These are phyloP conservation scores for Drosophila conformis DNA, from an alignment of 2,888 invertebrate species.

Conservation along the genomic window DNA sequence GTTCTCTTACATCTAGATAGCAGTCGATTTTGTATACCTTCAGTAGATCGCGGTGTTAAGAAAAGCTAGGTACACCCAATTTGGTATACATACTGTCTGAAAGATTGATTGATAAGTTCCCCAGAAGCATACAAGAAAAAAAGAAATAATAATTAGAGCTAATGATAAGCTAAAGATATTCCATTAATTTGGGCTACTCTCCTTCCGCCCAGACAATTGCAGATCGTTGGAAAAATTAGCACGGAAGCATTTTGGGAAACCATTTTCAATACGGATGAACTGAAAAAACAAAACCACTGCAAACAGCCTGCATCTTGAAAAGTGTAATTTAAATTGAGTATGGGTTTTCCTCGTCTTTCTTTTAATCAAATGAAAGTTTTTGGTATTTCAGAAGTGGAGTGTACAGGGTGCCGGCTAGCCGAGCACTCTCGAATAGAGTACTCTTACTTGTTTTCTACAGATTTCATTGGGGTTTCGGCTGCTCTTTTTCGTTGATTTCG, in stretches of 20 bases:
- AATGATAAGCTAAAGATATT: background rate
- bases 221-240: background rate
- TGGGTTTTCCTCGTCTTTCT: background rate
- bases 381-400: background rate
- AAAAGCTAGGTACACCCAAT: background rate
- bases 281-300: background rate
- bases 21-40: background rate
- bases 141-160: background rate
- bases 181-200: background rate
- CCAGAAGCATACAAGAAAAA: background rate
- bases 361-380: background rate
- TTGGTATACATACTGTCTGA: background rate
- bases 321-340: background rate
- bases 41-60: background rate
- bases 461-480: constrained; percentile 55
- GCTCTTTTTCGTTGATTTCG: constrained; percentile 57
- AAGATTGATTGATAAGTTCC: background rate
- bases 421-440: constrained; percentile 9
- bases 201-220: background rate
- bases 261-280: background rate
- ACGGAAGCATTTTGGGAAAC: background rate
- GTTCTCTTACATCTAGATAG: no score
- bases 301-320: background rate
- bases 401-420: constrained; percentile 19
- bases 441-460: constrained; percentile 54